Conservation (phyloP, 2,888 invertebrate genomes). For the Ischnus inquisitorius region DNA sequence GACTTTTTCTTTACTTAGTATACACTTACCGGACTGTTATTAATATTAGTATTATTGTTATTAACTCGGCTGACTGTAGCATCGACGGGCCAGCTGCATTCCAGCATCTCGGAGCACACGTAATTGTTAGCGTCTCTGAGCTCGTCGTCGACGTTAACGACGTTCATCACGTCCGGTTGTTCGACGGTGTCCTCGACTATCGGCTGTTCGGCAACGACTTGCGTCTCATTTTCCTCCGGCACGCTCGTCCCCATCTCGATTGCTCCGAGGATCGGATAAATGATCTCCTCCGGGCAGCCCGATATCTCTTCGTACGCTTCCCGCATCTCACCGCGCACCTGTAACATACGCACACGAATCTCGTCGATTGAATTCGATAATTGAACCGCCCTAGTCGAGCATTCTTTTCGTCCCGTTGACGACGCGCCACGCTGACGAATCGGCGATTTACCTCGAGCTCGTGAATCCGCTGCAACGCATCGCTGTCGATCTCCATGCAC, state of each 20-base stretch:
- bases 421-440: neutral
- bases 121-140: constrained; percentile 93
- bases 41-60: constrained; percentile 72
- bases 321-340: constrained; percentile 84
- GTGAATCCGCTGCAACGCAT: constrained; percentile 83
- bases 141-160: constrained; percentile 86
- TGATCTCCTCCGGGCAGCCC: constrained; percentile 83
- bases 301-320: constrained; percentile 84
- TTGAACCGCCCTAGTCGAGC: neutral
- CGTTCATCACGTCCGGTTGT: constrained; percentile 78
- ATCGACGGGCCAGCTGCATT: constrained; percentile 82
- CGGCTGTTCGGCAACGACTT: constrained; percentile 69
- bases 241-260: constrained; percentile 81
- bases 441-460: constrained; percentile 80
- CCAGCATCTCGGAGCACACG: constrained; percentile 87
- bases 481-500: constrained; percentile 84
- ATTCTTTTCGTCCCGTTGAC: neutral
- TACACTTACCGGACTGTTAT: constrained; percentile 69
- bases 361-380: constrained; percentile 31
- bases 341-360: constrained; percentile 32
- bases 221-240: constrained; percentile 77
- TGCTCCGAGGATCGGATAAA: constrained; percentile 83
- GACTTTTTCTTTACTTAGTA: neutral
- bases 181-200: constrained; percentile 66
- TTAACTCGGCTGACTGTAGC: constrained; percentile 80